Conservation (phyloP, 2,113 vertebrate genomes). For the Mirounga angustirostris region DNA sequence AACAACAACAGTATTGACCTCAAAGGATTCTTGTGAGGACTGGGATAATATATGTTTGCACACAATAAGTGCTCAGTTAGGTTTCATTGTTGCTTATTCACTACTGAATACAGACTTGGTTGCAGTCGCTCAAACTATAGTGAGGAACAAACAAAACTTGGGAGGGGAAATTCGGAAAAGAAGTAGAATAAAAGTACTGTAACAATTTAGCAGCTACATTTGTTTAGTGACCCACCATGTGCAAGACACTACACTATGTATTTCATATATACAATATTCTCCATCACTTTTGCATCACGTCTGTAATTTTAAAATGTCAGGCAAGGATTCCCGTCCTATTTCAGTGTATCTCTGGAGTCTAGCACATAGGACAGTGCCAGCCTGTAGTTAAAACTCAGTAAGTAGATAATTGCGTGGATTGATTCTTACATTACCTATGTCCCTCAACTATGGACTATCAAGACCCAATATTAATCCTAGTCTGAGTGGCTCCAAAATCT, state of each 20-base stretch:
- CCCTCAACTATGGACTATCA: not conserved
- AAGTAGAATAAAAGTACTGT: not conserved
- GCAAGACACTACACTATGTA: not conserved
- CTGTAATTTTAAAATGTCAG: constrained; percentile 14
- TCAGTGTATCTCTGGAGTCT: not conserved
- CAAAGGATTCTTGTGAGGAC: not conserved
- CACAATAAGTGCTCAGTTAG: not conserved
- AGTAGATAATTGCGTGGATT: not conserved
- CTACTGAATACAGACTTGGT: not conserved
- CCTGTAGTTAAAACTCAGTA: not conserved
- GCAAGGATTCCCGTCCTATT: not conserved
- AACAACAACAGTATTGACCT: not conserved
- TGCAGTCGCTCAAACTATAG: not conserved
- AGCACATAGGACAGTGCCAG: not conserved
- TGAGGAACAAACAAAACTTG: constrained; percentile 10
- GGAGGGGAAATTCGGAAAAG: not conserved
- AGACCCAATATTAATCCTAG: not conserved
- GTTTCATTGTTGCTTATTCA: not conserved
- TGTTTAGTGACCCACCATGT: not conserved
- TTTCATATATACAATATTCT: not conserved
- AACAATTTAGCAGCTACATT: not conserved
- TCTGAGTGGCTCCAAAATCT: not conserved
- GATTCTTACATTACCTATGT: not conserved
- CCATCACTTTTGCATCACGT: not conserved
- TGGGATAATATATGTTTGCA: not conserved